Conservation (phyloP, 2,797 vertebrate species). For the Pogoniulus pusillus region DNA sequence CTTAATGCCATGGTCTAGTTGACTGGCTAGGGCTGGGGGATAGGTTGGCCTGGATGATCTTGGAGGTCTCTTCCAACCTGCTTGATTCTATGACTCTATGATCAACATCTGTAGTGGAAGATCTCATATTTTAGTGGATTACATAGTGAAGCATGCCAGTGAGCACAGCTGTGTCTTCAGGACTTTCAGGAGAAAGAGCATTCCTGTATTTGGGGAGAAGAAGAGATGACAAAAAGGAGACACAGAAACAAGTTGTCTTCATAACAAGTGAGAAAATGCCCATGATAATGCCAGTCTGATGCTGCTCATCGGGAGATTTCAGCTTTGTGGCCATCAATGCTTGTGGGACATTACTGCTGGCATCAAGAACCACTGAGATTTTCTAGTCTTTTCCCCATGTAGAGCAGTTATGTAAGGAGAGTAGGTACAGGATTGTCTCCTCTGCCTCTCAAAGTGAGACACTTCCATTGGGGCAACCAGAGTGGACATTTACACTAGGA, state of each 20-base stretch:
- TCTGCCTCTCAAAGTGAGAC: not conserved
- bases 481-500: rapidly evolving
- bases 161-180: not conserved
- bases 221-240: not conserved
- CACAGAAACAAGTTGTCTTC: not conserved
- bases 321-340: rapidly evolving
- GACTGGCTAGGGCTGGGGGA: too few species aligned
- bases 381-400: not conserved
- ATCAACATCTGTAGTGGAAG: not conserved
- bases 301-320: not conserved
- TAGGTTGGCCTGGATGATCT: too few species aligned
- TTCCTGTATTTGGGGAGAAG: not conserved
- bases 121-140: not conserved
- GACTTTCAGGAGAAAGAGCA: not conserved
- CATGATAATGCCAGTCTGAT: not conserved
- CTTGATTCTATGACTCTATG: too few species aligned
- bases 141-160: rapidly evolving
- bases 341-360: not conserved
- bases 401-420: not conserved
- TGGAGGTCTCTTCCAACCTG: too few species aligned
- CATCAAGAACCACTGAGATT: not conserved
- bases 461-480: not conserved
- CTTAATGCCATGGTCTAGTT: too few species aligned
- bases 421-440: rapidly evolving
- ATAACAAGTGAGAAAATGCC: not conserved